A percentile compares a stretch with the other conserved stretches of the same genome.
Conservation (phyloP, 2,888 invertebrate genomes). For the Drosophila glabriapex region DNA sequence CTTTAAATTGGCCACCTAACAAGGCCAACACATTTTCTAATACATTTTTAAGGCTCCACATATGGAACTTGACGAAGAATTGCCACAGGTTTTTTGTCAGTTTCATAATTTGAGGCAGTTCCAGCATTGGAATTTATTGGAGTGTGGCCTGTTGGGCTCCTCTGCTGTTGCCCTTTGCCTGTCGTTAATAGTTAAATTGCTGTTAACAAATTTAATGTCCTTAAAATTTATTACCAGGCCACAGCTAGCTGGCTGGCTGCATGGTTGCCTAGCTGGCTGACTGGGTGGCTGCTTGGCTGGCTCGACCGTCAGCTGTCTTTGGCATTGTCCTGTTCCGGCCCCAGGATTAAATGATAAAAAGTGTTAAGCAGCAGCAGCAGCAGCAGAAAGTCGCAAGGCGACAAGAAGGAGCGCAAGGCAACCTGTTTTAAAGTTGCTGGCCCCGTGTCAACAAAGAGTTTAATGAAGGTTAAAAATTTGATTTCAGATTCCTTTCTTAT, state of each 20-base stretch:
- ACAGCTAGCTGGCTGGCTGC: not conserved
- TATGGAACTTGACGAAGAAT: no score
- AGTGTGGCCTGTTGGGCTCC: constrained; percentile 18
- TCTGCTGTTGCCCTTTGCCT: constrained; percentile 26
- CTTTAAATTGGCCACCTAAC: not conserved
- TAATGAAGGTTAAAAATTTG: constrained; percentile 77
- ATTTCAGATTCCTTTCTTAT: constrained; percentile 57
- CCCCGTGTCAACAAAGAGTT: constrained; percentile 62
- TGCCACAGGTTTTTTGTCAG: no score
- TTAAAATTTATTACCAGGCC: constrained; percentile 67
- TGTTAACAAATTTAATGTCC: constrained; percentile 77
- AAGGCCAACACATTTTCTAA: not conserved
- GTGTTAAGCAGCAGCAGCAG: constrained; percentile 63
- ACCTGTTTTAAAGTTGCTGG: constrained; percentile 61
- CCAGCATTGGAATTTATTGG: not conserved
- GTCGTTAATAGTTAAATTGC: constrained; percentile 76
- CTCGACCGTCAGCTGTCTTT: constrained; percentile 30
- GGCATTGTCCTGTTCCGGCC: constrained; percentile 57
- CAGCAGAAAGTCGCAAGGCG: constrained; percentile 24
- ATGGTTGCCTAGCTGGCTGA: constrained; percentile 2
- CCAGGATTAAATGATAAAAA: constrained; percentile 71
- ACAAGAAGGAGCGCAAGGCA: constrained; percentile 19
- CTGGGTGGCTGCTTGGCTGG: constrained; percentile 6
- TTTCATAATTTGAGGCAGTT: not conserved
- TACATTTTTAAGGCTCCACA: not conserved